phyloP scores from a whole-genome alignment of 1,140 invertebrate genomes.

The Acromyrmex echinatior region DNA sequence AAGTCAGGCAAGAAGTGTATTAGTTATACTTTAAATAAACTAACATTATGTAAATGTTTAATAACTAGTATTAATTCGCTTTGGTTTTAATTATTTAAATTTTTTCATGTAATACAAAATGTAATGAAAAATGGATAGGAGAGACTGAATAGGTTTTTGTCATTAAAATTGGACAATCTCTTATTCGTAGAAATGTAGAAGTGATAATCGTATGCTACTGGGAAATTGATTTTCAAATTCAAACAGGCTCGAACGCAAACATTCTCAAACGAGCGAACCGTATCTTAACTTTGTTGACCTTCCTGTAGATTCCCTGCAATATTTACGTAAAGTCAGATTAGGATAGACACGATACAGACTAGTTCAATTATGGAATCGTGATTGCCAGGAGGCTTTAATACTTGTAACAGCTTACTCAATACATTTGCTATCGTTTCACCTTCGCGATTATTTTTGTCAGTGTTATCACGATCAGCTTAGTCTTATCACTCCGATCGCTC shows the following conservation, averaged over 20 bases:
- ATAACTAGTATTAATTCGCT: neutral
- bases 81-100: neutral
- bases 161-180: neutral
- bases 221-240: constrained; percentile 31
- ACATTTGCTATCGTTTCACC: constrained; percentile 29
- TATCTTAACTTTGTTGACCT: constrained; percentile 48
- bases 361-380: constrained; percentile 36
- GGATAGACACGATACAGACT: constrained; percentile 10
- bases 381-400: constrained; percentile 7
- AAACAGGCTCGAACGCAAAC: neutral
- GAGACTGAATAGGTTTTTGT: neutral
- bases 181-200: neutral
- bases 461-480: constrained; percentile 21
- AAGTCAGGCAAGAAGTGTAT: no score
- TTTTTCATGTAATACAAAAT: neutral
- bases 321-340: constrained; percentile 42
- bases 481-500: constrained; percentile 18
- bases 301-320: constrained; percentile 9
- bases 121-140: neutral
- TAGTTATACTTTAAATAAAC: neutral
- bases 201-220: constrained; percentile 11
- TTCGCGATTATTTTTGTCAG: constrained; percentile 26
- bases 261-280: constrained; percentile 6
- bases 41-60: neutral
- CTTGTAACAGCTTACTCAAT: constrained; percentile 25